These are phyloP conservation scores for Peromyscus californicus DNA, from an alignment of 2,113 vertebrate species.

Conservation along the genomic window DNA sequence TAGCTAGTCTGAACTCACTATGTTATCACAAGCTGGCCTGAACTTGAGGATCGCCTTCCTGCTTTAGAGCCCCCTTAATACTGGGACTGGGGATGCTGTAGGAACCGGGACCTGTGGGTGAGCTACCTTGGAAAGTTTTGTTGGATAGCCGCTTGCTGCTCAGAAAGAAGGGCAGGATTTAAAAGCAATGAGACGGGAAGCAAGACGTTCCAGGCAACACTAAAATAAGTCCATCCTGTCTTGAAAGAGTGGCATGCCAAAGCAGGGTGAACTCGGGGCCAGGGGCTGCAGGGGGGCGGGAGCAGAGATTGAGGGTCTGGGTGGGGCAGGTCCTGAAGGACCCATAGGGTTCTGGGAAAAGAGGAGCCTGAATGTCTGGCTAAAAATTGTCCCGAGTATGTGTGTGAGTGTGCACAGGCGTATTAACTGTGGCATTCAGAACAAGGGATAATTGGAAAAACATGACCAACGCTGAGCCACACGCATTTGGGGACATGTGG, in stretches of 20 bases:
- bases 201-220: conserved; percentile 49
- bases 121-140: neutral
- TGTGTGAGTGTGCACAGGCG: conserved; percentile 78
- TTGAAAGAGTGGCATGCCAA: conserved; percentile 67
- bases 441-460: conserved; percentile 84
- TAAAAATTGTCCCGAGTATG: conserved; percentile 80
- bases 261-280: conserved; percentile 52
- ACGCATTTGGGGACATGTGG: conserved; percentile 84
- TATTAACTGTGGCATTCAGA: conserved; percentile 82
- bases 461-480: conserved; percentile 79
- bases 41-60: neutral
- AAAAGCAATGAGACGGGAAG: conserved; percentile 39
- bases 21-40: neutral
- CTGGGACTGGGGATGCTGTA: neutral
- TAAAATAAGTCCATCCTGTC: conserved; percentile 70
- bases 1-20: neutral
- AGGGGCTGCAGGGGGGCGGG: neutral
- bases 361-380: conserved; percentile 81
- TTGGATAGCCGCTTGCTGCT: neutral
- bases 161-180: conserved; percentile 34
- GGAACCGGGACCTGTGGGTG: neutral
- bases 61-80: neutral
- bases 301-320: conserved; percentile 60
- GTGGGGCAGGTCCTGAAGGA: conserved; percentile 71
- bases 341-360: conserved; percentile 81